Evolutionary conservation across 2,113 vertebrate species (phyloP).

Genomic region (Tupaia chinensis): DNA sequence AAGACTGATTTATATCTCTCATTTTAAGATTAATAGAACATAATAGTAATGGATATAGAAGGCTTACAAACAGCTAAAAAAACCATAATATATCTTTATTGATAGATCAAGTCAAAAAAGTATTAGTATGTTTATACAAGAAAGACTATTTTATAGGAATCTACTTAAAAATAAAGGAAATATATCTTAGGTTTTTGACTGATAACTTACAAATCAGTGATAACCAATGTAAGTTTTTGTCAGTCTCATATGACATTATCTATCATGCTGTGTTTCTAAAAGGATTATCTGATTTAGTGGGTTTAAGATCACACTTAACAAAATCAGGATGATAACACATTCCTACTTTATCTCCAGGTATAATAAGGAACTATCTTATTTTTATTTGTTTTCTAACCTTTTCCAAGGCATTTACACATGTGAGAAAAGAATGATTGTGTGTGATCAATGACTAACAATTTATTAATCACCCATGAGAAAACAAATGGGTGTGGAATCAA

Average conservation of each 20-base stretch:
- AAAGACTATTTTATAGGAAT: background rate
- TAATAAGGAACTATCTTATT: background rate
- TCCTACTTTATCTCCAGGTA: background rate
- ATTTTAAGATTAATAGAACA: background rate
- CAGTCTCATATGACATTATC: background rate
- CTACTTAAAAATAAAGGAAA: background rate
- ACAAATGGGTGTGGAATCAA: background rate
- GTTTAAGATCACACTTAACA: background rate
- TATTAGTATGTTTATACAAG: background rate
- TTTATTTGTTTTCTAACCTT: constrained; percentile 3
- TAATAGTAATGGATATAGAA: background rate
- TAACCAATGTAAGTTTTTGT: background rate
- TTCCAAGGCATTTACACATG: background rate
- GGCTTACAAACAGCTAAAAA: background rate
- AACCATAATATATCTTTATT: background rate
- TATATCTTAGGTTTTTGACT: background rate
- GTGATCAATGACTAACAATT: background rate
- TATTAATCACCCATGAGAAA: background rate
- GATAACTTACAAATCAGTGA: constrained; percentile 27
- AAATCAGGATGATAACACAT: background rate
- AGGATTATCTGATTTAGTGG: background rate
- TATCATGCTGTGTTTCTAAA: background rate
- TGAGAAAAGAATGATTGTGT: constrained; percentile 1
- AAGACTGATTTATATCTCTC: background rate
- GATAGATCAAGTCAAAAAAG: background rate